These are phyloP conservation scores for Vireo altiloquus DNA, from an alignment of 2,113 vertebrate species.

Conservation along the genomic window DNA sequence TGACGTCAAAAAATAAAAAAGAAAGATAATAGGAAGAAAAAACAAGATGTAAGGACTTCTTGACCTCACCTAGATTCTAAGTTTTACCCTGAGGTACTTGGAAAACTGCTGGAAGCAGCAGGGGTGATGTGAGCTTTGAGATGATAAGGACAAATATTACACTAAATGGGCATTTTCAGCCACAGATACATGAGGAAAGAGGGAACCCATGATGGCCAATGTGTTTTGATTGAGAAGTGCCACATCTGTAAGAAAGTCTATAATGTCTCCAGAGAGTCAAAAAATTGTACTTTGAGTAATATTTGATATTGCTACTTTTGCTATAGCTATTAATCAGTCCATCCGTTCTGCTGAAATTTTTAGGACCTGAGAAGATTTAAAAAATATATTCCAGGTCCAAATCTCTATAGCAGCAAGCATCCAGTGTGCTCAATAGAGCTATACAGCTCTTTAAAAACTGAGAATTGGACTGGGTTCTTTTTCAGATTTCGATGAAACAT, in stretches of 20 bases:
- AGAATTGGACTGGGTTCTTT: neutral
- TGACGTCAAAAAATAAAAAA: neutral
- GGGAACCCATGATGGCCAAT: neutral
- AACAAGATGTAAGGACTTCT: neutral
- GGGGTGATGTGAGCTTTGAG: neutral
- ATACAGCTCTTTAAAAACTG: neutral
- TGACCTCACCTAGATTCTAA: neutral
- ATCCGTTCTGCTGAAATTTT: neutral
- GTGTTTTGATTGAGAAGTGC: neutral
- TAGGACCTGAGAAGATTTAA: neutral
- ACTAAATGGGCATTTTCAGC: neutral
- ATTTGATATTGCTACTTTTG: neutral
- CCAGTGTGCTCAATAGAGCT: neutral
- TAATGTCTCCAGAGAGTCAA: neutral
- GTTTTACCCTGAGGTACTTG: neutral
- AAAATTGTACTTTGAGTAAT: neutral
- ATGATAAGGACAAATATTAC: neutral
- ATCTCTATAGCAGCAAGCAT: neutral
- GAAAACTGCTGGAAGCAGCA: neutral
- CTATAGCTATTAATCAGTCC: neutral
- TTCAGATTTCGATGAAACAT: slow-evolving; percentile 20
- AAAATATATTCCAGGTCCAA: neutral
- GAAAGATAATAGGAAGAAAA: neutral
- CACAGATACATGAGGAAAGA: neutral
- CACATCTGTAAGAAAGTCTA: neutral